phyloP scores from a whole-genome alignment of 2,797 vertebrate species.

The Balearica regulorum region DNA sequence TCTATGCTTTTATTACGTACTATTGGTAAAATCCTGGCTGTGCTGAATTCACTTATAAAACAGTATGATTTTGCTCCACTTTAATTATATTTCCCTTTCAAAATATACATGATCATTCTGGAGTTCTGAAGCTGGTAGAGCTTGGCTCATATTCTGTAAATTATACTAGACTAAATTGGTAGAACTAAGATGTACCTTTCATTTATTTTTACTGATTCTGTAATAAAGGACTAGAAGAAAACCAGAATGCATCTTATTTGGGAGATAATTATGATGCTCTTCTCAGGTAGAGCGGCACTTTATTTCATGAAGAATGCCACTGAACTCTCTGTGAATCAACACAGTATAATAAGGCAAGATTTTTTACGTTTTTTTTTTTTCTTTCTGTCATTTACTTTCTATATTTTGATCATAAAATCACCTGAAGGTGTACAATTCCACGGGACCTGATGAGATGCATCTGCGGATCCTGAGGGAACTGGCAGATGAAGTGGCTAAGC shows the following conservation, averaged over 20 bases:
- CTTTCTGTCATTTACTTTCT: background rate
- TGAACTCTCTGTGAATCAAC: background rate
- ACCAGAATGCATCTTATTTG: background rate
- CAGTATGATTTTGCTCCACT: background rate
- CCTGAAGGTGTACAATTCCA: too few species aligned
- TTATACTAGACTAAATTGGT: background rate
- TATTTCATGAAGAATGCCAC: background rate
- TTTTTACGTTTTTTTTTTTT: background rate
- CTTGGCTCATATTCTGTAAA: background rate
- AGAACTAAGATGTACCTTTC: background rate
- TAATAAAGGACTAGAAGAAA: background rate
- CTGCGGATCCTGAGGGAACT: too few species aligned
- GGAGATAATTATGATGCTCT: background rate
- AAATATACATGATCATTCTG: background rate
- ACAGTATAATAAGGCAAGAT: background rate
- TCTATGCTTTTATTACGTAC: conserved; percentile 27
- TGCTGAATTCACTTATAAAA: background rate
- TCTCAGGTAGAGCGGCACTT: background rate
- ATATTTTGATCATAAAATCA: background rate
- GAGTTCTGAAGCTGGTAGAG: background rate
- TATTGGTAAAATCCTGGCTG: background rate
- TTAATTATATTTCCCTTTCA: conserved; percentile 20
- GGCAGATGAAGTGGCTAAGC: too few species aligned
- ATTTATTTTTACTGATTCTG: background rate
- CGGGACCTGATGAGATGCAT: too few species aligned